Base-by-base conservation (phyloP, 2,797 vertebrate species). In the Glyptemys insculpta region DNA sequence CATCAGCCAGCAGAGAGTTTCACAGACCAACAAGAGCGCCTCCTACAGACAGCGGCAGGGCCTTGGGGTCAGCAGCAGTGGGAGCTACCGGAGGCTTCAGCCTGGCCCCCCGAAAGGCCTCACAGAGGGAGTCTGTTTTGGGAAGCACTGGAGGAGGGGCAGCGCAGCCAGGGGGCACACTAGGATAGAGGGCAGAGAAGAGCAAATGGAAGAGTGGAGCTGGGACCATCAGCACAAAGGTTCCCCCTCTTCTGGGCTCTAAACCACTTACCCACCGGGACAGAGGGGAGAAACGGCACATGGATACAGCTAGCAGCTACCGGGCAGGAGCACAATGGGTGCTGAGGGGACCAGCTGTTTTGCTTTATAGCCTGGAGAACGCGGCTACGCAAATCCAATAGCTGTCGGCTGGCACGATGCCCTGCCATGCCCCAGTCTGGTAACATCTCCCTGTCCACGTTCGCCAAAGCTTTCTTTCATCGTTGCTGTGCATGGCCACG, bases 391-490 rank as follows among this genome's bases (percentile, higher is more conserved):
- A 68, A 68, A 68, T n/a, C 62, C 34, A n/a, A 19, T 3, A 37
- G 62, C 62, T 34, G 9, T 19, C 62, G 5, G 34, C 62, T 19
- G 62, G 62, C 62, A 68, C 4, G 8, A 21, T 19, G 34, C 62
- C 18, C 34, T 2, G 16, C 62, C 9, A 1, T 10, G 34, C 34
- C 62, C 16, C 62, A 68, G 62, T 11, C 62, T 19, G 34, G 62
- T 68, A 21, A n/a, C 62, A 68, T 68, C 16, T 19, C 62, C 62
- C 7, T 34, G 31, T 18, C 34, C 62, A 65, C 8, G 1, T 18
- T n/a, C 8, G 3, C 15, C 1, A 16, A 8, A 34, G 62, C 34
- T 9, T 8, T 34, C 34, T 9, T 19, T 4, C 16, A 4, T 19
- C 4, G 0, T 8, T 34, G 7, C 59, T 62, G 31, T 34, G 59